Base-by-base conservation (phyloP, 92 coral and sea anemone genomes). In the Chrysogorgia sp. region DNA sequence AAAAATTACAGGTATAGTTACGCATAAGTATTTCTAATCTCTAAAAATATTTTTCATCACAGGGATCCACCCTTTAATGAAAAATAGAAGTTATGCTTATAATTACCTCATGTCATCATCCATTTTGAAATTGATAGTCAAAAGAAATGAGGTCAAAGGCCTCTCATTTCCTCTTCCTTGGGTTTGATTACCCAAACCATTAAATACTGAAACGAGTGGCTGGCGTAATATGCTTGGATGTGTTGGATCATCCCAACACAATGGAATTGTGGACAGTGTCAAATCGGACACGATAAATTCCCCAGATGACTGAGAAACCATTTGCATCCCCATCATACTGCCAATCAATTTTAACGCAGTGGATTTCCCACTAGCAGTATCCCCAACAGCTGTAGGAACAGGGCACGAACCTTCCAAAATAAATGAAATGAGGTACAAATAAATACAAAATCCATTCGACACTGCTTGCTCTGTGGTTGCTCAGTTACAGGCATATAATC, bases 311-410 rank as follows among this genome's bases (percentile, higher is more conserved):
- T 48, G 77, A 33, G 77, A 71, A 49, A 71, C 47, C 31, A 71
- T 71, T 24, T 71, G 62, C 77, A 71, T 71, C 4, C 77, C 77
- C 61, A 71, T 71, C 15, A 71, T n/a, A 10, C 50, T 48, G 37
- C 15, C 32, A 1, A 71, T 48, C 15, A 71, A 23, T 12, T 47
- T 15, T 19, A 71, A 10, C 1, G 43, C 77, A 0, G 77, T 71
- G 6, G 62, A 71, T 31, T 71, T 71, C 14, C 77, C 77, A 32
- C 77, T 41, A 14, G 62, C 34, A 10, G 45, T 25, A 25, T 26
- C 62, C 17, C 77, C 62, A 12, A 71, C 50, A 40, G 62, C 77
- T 21, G 62, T 29, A 2, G 77, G 77, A 24, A 52, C 47, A 0
- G 62, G 61, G 29, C 77, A 71, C 31, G 77, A 49, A 23, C 33